A percentile compares a stretch with the other conserved stretches of the same genome.
Evolutionary conservation across 2,888 invertebrate genomes (phyloP).

Genomic region (Tachystola acroxantha): DNA sequence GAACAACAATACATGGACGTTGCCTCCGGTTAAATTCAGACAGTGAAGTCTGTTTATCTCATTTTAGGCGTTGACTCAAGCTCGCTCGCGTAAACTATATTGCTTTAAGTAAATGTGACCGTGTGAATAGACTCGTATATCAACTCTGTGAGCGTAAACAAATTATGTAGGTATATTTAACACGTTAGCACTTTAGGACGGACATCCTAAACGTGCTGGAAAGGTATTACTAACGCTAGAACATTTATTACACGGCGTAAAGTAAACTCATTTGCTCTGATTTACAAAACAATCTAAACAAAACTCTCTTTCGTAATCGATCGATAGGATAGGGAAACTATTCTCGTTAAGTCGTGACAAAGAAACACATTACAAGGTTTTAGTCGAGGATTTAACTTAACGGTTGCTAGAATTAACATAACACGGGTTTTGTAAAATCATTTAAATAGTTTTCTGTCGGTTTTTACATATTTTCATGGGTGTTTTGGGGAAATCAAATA

Average conservation of each 20-base stretch:
- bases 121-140: constrained; percentile 21
- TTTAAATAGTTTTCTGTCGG: constrained; percentile 24
- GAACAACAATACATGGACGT: constrained; percentile 79
- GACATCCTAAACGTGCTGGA: constrained; percentile 8
- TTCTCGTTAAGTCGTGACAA: constrained; percentile 68
- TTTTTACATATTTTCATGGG: constrained; percentile 39
- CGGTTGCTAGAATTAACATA: constrained; percentile 21
- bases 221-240: constrained; percentile 20
- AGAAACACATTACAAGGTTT: constrained; percentile 46
- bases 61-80: constrained; percentile 29
- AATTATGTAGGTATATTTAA: constrained; percentile 34
- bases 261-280: constrained; percentile 16
- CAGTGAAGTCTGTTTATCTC: constrained; percentile 37
- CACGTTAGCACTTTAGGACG: constrained; percentile 30
- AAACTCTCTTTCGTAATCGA: constrained; percentile 73
- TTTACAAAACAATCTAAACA: constrained; percentile 37
- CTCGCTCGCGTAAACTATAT: constrained; percentile 29
- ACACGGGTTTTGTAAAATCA: constrained; percentile 28
- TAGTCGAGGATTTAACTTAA: constrained; percentile 17
- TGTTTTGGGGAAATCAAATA: constrained; percentile 48
- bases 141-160: constrained; percentile 44
- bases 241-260: constrained; percentile 19
- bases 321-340: constrained; percentile 67
- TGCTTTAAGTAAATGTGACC: constrained; percentile 31
- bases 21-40: constrained; percentile 38